These are phyloP conservation scores for Tachina lurida DNA, from an alignment of 2,888 invertebrate genomes.

Conservation along the genomic window DNA sequence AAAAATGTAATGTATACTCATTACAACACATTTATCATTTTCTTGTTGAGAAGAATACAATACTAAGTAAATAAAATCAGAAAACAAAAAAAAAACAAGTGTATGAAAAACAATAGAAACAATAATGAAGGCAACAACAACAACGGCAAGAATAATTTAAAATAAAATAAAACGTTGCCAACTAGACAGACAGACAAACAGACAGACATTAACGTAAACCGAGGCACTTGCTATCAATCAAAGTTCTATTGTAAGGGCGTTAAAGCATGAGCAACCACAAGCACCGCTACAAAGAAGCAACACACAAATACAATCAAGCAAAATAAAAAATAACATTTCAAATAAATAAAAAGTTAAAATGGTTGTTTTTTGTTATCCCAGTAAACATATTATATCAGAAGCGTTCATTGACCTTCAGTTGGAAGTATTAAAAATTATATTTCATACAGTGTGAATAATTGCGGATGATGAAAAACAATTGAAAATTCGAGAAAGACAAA, in stretches of 20 bases:
- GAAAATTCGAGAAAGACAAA: too few species aligned
- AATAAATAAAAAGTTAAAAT: conserved; percentile 5
- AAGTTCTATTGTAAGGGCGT: conserved; percentile 64
- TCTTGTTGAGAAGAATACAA: conserved; percentile 10
- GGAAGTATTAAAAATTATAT: too few species aligned
- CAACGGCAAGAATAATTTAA: conserved; percentile 3
- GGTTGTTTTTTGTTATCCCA: conserved; percentile 12
- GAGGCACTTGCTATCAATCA: conserved; percentile 66
- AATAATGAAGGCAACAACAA: not conserved
- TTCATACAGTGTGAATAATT: too few species aligned
- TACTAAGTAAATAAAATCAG: not conserved
- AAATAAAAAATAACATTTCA: not conserved
- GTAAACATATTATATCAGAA: not conserved
- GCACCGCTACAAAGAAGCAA: conserved; percentile 27
- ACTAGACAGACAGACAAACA: not conserved
- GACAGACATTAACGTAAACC: conserved; percentile 55
- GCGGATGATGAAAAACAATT: too few species aligned
- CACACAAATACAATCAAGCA: not conserved
- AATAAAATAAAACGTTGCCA: conserved; percentile 30
- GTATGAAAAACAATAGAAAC: conserved; percentile 4
- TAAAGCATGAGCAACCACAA: conserved; percentile 62
- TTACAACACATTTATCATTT: conserved; percentile 68
- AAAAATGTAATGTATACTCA: conserved; percentile 62
- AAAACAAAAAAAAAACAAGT: not conserved
- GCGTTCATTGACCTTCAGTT: too few species aligned